Percentiles rank a stretch among this genome's conserved stretches.
phyloP scores from a whole-genome alignment of 2,113 vertebrate species.

The Sinocyclocheilus anophthalmus region DNA sequence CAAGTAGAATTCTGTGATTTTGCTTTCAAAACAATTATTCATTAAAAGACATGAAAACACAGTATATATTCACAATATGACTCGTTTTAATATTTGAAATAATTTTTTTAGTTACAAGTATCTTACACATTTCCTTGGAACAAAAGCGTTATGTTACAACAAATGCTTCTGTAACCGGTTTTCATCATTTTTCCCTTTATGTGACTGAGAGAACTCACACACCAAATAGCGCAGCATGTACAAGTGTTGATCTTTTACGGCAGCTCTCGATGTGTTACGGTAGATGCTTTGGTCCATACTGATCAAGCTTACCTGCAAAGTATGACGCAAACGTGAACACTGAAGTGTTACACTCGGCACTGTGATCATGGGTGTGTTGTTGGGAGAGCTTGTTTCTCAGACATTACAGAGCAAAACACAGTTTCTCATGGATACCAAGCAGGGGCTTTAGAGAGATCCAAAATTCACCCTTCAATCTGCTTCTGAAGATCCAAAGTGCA shows the following conservation, averaged over 20 bases:
- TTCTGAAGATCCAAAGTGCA: slow-evolving; percentile 38
- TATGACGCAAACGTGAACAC: slow-evolving; percentile 31
- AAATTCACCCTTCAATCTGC: background rate
- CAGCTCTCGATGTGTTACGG: background rate
- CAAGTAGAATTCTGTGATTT: background rate
- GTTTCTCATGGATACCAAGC: slow-evolving; percentile 1
- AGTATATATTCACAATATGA: slow-evolving; percentile 15
- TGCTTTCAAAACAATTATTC: background rate
- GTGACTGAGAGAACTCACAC: background rate
- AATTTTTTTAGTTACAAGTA: slow-evolving; percentile 46
- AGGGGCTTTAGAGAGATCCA: background rate
- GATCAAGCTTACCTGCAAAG: too few relatives aligned
- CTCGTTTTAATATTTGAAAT: slow-evolving; percentile 53
- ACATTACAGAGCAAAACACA: slow-evolving; percentile 9
- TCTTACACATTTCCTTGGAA: slow-evolving; percentile 45
- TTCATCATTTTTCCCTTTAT: slow-evolving; percentile 8
- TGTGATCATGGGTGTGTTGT: slow-evolving; percentile 13
- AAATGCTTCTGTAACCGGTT: background rate
- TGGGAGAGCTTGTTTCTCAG: slow-evolving; percentile 26
- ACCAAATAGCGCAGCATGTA: slow-evolving; percentile 35
- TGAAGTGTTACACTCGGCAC: slow-evolving; percentile 33
- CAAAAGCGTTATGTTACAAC: slow-evolving; percentile 53
- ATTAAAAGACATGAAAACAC: background rate
- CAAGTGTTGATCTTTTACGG: slow-evolving; percentile 27
- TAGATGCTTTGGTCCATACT: slow-evolving; percentile 36